Evolutionary conservation across 2,113 vertebrate genomes (phyloP), one percentile per base, ranked within the genome.

Genomic region (Gavialis gangeticus): DNA sequence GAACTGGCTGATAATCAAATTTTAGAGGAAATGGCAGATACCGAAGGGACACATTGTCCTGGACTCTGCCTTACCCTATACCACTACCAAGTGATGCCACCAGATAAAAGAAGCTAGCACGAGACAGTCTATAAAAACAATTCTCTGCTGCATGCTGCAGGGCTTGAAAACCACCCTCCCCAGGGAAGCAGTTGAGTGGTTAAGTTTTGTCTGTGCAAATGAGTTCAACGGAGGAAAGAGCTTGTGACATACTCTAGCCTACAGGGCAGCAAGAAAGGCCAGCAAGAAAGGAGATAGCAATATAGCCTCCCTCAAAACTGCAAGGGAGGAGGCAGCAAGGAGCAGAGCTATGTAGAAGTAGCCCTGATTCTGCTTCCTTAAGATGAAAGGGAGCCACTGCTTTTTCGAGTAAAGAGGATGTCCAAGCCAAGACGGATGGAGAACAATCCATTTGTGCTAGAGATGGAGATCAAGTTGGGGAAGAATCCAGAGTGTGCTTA

Each of bases 51-150:
- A 9, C 46, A 46, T 9, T 21, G n/a, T 67, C 30, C 30, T 67
- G 16, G 22, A 37, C 67, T 21, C 22, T 19, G 28, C 17, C 30
- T 5, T 18, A 30, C 8, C 17, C 67, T 5, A 5, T 71, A 12
- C 37, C 22, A 71, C 18, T 19, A 71, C 10, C 21, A 37, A 71
- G 11, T 71, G 67, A 71, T 1, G 10, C 5, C 28, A 81, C 2
- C 1, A 67, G 18, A 79, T 1, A 2, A 37, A 59, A 81, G 55
- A 93, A 6, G 16, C 56, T 91, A 56, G 56, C 0, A 0, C 0
- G 54, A 28, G 86, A 83, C 30, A 67, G 66, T 76, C 28, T 30
- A 57, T 17, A 93, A 71, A 5, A 77, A 17, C 24, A 28, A 18
- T 75, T 63, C 78, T 76, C 25, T 1, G 78, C 21, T 25, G 54